Conservation (phyloP, 2,888 invertebrate species). For the Lasioglossum marginatum region DNA sequence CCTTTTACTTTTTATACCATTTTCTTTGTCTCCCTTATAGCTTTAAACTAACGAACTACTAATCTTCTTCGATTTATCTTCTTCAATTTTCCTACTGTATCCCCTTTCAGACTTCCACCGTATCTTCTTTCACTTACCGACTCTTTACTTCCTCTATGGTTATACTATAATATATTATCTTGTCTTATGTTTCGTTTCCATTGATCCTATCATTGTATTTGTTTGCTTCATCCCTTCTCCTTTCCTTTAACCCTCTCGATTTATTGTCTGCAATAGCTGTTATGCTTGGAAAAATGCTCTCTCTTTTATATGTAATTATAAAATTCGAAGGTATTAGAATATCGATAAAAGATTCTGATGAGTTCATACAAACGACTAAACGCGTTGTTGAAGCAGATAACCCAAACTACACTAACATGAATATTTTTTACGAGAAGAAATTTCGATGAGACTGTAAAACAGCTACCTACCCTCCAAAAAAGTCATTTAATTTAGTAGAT, state of each 20-base stretch:
- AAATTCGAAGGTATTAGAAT: neutral
- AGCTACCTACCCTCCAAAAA: neutral
- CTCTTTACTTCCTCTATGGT: neutral
- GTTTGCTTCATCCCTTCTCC: neutral
- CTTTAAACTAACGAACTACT: too few relatives aligned
- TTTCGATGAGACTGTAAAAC: neutral
- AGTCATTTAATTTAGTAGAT: neutral
- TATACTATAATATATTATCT: neutral
- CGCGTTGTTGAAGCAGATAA: too few relatives aligned
- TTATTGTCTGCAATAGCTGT: neutral
- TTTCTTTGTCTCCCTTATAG: neutral
- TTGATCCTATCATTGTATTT: neutral
- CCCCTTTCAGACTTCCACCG: neutral
- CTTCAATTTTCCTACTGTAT: neutral
- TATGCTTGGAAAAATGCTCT: neutral
- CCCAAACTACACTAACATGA: neutral
- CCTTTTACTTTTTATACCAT: neutral
- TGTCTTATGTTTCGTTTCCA: neutral
- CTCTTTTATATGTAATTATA: neutral
- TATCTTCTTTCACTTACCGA: constrained; percentile 1
- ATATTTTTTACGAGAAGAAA: neutral
- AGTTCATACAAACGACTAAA: neutral
- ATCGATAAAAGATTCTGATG: neutral
- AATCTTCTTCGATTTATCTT: neutral
- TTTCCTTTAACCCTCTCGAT: neutral